Conservation (phyloP, 2,888 invertebrate species). For the Zygogramma bicolorata region DNA sequence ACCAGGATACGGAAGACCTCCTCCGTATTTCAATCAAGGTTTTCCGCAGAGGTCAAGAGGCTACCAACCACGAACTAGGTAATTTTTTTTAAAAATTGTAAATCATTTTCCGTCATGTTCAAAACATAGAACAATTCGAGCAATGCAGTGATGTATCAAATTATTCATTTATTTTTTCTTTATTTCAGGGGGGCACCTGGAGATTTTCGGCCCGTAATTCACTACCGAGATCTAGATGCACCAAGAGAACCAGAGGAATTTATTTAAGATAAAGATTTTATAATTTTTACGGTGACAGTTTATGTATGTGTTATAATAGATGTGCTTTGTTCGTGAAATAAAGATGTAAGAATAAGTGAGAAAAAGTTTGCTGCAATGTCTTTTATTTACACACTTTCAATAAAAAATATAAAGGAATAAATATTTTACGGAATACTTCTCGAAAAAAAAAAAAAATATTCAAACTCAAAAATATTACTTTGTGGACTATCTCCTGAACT, state of each 20-base stretch:
- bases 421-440: too few species aligned
- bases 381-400: too few species aligned
- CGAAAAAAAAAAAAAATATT: too few species aligned
- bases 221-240: conserved; percentile 94
- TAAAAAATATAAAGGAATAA: too few species aligned
- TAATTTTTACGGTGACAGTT: conserved; percentile 36
- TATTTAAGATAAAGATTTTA: conserved; percentile 68
- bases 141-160: not conserved
- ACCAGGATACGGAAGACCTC: conserved; percentile 65
- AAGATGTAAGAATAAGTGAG: not conserved
- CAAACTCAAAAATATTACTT: too few species aligned
- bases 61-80: conserved; percentile 61
- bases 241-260: conserved; percentile 92
- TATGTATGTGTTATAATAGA: conserved; percentile 18
- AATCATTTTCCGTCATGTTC: too few species aligned
- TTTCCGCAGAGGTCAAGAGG: conserved; percentile 62
- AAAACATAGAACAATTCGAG: not conserved
- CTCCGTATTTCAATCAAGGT: conserved; percentile 69
- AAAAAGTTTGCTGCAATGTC: too few species aligned
- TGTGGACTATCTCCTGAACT: conserved; percentile 86
- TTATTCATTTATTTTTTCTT: not conserved
- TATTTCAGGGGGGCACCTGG: conserved; percentile 75
- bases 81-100: too few species aligned
- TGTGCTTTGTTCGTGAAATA: conserved; percentile 13
- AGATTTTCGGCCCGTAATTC: conserved; percentile 91